Percentiles rank a stretch among this genome's conserved stretches.
phyloP scores from a whole-genome alignment of 2,888 invertebrate genomes.

The Microctonus aethiopoides region DNA sequence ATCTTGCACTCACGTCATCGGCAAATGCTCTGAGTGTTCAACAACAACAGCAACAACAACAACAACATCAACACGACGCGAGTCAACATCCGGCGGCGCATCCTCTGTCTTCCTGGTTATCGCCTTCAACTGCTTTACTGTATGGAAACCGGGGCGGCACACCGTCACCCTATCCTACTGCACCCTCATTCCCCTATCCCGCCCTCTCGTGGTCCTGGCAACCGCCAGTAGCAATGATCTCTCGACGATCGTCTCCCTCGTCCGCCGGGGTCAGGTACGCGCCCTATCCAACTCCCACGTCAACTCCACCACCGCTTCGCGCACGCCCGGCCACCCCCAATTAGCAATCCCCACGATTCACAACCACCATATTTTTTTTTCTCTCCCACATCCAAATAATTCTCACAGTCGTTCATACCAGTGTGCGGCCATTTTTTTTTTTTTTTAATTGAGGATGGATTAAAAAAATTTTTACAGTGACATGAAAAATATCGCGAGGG shows the following conservation, averaged over 20 bases:
- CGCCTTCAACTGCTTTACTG: slow-evolving; percentile 58
- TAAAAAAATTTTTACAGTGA: background rate
- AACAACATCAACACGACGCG: slow-evolving; percentile 44
- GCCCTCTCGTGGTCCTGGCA: slow-evolving; percentile 64
- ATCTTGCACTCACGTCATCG: slow-evolving; percentile 58
- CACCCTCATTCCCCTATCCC: slow-evolving; percentile 52
- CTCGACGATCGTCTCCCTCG: slow-evolving; percentile 59
- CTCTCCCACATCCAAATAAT: slow-evolving; percentile 21
- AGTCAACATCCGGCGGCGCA: slow-evolving; percentile 44
- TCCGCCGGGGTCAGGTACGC: slow-evolving; percentile 63
- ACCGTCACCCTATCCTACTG: slow-evolving; percentile 56
- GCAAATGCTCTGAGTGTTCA: slow-evolving; percentile 42
- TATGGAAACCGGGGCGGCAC: slow-evolving; percentile 57
- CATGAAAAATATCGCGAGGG: background rate
- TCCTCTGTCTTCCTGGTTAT: slow-evolving; percentile 54
- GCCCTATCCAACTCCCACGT: slow-evolving; percentile 51
- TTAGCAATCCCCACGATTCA: slow-evolving; percentile 49
- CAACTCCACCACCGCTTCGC: slow-evolving; percentile 60
- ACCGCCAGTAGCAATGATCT: slow-evolving; percentile 56
- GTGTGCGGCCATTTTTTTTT: slow-evolving; percentile 3
- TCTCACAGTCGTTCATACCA: background rate
- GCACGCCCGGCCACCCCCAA: slow-evolving; percentile 56
- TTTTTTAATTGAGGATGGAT: background rate
- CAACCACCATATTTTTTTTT: slow-evolving; percentile 22
- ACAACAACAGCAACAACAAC: slow-evolving; percentile 45